A percentile compares a stretch with the other conserved stretches of the same genome.
These are phyloP conservation scores for Syrrhaptes paradoxus DNA, from an alignment of 2,113 vertebrate genomes.

Conservation along the genomic window DNA sequence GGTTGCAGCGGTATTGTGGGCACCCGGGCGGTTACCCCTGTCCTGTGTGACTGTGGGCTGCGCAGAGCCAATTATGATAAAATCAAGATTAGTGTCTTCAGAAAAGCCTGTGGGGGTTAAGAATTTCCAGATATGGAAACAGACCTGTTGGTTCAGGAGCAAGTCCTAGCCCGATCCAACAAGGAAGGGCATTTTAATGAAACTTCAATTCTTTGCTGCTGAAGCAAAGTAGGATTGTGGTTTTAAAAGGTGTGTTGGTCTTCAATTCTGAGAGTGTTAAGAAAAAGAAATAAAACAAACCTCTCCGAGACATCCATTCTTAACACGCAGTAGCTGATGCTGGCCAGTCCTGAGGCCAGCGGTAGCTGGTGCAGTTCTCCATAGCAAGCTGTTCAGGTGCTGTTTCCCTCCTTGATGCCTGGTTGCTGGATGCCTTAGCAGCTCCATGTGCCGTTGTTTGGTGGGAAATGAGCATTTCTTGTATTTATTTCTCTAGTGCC, in stretches of 20 bases:
- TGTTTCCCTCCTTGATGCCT: background rate
- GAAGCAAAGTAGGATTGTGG: background rate
- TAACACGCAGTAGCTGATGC: background rate
- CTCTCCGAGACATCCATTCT: background rate
- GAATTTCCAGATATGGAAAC: conserved; percentile 21
- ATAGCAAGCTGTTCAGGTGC: background rate
- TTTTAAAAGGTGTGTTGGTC: background rate
- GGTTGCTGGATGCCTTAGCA: background rate
- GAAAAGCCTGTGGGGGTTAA: conserved; percentile 41
- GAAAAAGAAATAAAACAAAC: background rate
- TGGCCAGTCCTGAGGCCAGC: background rate
- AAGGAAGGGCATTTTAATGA: conserved; percentile 54
- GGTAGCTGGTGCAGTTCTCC: background rate
- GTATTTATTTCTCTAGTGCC: background rate
- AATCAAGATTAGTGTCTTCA: conserved; percentile 27
- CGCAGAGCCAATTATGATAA: background rate
- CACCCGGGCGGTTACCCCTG: background rate
- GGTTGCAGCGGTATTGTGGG: background rate
- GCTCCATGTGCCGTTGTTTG: background rate
- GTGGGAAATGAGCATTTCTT: background rate
- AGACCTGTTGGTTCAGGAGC: conserved; percentile 59
- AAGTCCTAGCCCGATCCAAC: conserved; percentile 45
- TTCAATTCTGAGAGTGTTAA: background rate
- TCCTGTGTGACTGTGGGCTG: background rate
- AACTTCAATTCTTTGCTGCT: conserved; percentile 40